Conservation (phyloP, 2,888 invertebrate genomes). For the Oscheius sp. region DNA sequence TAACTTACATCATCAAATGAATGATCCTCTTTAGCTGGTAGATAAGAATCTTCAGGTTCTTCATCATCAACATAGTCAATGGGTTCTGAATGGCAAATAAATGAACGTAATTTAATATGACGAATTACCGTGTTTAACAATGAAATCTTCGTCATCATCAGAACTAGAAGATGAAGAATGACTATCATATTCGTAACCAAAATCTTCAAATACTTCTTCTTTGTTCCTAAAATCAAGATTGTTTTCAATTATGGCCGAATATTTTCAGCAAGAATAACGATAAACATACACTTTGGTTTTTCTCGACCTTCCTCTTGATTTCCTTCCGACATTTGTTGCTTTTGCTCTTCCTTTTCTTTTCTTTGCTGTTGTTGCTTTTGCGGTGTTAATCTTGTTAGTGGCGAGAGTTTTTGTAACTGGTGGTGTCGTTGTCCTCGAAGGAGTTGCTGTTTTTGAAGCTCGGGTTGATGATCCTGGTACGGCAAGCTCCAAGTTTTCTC, state of each 20-base stretch:
- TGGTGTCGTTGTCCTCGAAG: neutral
- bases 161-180: conserved; percentile 16
- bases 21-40: conserved; percentile 29
- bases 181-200: conserved; percentile 30
- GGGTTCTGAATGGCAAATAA: neutral
- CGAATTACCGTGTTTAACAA: neutral
- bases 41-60: conserved; percentile 24
- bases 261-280: no score
- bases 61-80: conserved; percentile 7
- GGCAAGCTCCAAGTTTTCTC: conserved; percentile 23
- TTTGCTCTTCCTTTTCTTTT: conserved; percentile 2
- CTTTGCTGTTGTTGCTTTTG: neutral
- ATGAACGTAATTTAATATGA: neutral
- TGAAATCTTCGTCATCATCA: conserved; percentile 23
- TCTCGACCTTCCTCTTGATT: neutral
- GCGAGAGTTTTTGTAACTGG: conserved; percentile 4
- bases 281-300: conserved; percentile 11
- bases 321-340: neutral
- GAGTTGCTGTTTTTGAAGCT: neutral
- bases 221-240: conserved; percentile 13
- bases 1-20: neutral
- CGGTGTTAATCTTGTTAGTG: neutral
- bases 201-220: conserved; percentile 38
- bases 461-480: conserved; percentile 3
- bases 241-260: no score